Conservation (phyloP, 1,140 invertebrate genomes). For the Drosophila paulistorum region DNA sequence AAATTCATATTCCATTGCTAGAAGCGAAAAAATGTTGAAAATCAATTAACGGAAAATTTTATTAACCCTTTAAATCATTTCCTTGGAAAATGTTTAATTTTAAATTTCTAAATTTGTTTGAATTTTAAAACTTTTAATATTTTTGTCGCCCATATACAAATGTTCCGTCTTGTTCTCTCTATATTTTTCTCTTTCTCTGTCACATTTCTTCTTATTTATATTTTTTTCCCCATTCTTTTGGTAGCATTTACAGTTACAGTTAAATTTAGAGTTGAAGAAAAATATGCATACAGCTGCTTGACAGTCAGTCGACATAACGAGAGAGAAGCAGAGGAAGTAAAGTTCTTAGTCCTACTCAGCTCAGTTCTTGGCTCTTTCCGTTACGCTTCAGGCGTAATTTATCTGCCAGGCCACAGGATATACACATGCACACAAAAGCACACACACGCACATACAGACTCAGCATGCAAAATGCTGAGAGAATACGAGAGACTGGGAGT, state of each 20-base stretch:
- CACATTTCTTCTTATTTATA: not conserved
- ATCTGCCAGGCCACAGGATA: slow-evolving; percentile 48
- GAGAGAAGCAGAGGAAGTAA: slow-evolving; percentile 21
- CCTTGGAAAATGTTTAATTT: slow-evolving; percentile 31
- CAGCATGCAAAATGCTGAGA: slow-evolving; percentile 15
- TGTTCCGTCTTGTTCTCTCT: not conserved
- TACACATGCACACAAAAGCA: slow-evolving; percentile 16
- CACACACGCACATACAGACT: not conserved
- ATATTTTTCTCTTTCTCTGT: not conserved
- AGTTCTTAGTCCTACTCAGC: slow-evolving; percentile 38
- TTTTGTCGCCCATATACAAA: slow-evolving; percentile 46
- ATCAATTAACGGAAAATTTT: too few relatives aligned
- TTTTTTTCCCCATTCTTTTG: slow-evolving; percentile 19
- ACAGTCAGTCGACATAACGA: slow-evolving; percentile 42
- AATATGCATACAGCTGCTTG: slow-evolving; percentile 69
- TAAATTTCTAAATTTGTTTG: too few relatives aligned
- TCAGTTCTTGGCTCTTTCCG: slow-evolving; percentile 43
- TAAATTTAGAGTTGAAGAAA: slow-evolving; percentile 65
- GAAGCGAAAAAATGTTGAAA: too few relatives aligned
- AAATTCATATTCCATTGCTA: not conserved
- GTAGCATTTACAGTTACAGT: slow-evolving; percentile 35
- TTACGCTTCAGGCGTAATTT: slow-evolving; percentile 73
- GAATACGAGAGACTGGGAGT: not conserved
- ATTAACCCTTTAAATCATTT: too few relatives aligned
- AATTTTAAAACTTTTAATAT: slow-evolving; percentile 4